Percentiles rank a stretch among this genome's conserved stretches.
Evolutionary conservation across 2,113 vertebrate species (phyloP).

Genomic region (Nothoprocta perdicaria): DNA sequence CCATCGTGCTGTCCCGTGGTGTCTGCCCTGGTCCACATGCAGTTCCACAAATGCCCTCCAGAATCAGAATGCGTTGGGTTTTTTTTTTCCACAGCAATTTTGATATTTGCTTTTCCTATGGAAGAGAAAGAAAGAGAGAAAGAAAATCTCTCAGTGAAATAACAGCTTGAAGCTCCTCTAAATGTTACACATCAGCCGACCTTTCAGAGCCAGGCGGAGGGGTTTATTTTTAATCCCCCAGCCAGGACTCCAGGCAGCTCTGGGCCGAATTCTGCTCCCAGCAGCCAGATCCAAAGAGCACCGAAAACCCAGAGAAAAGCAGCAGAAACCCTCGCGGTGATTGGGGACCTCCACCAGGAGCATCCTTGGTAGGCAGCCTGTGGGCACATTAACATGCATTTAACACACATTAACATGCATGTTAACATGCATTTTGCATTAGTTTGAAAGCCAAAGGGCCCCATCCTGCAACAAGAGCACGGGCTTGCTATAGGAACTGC

Average conservation of each 20-base stretch:
- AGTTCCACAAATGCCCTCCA: neutral
- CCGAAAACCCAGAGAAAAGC: neutral
- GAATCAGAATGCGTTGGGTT: too few relatives aligned
- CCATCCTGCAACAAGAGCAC: too few relatives aligned
- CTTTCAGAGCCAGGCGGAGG: constrained; percentile 20
- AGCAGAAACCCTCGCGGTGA: neutral
- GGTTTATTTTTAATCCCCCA: constrained; percentile 48
- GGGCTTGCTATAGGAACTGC: too few relatives aligned
- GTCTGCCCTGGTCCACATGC: neutral
- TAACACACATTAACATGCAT: too few relatives aligned
- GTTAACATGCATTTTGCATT: too few relatives aligned
- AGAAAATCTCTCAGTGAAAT: constrained; percentile 35
- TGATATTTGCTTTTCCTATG: constrained; percentile 44
- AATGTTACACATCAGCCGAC: neutral
- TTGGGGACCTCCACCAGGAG: neutral
- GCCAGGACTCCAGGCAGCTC: neutral
- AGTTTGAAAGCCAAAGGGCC: too few relatives aligned
- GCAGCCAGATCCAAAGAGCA: neutral
- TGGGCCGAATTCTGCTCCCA: neutral
- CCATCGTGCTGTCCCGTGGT: neutral
- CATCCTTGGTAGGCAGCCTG: neutral
- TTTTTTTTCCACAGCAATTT: neutral
- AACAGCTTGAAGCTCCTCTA: constrained; percentile 50
- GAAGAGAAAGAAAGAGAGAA: neutral
- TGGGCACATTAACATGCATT: too few relatives aligned